Conservation (phyloP, 2,113 vertebrate genomes). For the Ageneiosus marmoratus region DNA sequence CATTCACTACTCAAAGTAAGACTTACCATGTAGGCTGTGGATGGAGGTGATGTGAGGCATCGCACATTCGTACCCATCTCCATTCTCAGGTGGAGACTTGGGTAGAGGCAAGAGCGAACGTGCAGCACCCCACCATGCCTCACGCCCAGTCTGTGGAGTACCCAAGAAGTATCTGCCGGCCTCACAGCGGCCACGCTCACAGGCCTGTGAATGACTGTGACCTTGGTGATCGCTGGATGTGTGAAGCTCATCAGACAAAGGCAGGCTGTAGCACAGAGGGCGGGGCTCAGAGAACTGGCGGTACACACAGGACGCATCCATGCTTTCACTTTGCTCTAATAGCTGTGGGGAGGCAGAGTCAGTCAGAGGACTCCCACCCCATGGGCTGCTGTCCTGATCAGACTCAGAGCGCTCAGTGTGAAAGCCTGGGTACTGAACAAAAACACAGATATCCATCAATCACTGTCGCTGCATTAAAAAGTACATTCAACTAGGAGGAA, state of each 20-base stretch:
- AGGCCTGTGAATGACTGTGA: constrained; percentile 82
- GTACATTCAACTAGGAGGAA: neutral
- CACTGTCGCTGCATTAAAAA: neutral
- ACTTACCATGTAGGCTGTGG: constrained; percentile 78
- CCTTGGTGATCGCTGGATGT: constrained; percentile 71
- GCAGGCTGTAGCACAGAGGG: constrained; percentile 81
- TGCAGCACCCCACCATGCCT: constrained; percentile 84
- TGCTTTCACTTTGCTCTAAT: constrained; percentile 79
- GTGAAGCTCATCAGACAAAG: constrained; percentile 78
- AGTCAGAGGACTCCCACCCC: constrained; percentile 90
- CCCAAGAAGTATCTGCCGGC: constrained; percentile 93
- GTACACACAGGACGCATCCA: constrained; percentile 85
- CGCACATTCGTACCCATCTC: constrained; percentile 79
- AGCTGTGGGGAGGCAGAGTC: constrained; percentile 89
- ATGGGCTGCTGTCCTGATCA: constrained; percentile 91
- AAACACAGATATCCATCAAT: neutral
- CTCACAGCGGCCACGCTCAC: constrained; percentile 86
- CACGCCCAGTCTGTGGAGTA: constrained; percentile 78
- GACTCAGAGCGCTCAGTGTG: constrained; percentile 90
- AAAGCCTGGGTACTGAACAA: constrained; percentile 85
- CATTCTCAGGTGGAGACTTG: constrained; percentile 84
- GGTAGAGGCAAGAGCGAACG: constrained; percentile 78
- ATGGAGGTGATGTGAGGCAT: constrained; percentile 84
- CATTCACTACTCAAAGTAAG: neutral
- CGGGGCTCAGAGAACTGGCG: constrained; percentile 81